These are phyloP conservation scores for Sitta carolinensis DNA, from an alignment of 2,797 vertebrate species.

Conservation along the genomic window DNA sequence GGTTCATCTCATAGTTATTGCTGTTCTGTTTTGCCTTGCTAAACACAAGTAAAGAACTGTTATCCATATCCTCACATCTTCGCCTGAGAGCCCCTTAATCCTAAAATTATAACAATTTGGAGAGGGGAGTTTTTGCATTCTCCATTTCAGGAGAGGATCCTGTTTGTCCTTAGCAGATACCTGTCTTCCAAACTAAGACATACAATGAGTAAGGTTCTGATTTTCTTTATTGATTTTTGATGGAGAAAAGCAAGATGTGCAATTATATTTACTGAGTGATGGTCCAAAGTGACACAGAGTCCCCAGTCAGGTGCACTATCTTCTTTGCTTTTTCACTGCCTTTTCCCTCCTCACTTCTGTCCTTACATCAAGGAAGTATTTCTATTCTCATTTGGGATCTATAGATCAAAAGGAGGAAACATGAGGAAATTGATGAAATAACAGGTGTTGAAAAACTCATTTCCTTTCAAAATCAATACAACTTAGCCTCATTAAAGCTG, in stretches of 20 bases:
- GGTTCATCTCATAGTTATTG: no score
- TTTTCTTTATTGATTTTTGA: background rate
- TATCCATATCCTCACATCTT: no score
- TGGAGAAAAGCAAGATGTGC: background rate
- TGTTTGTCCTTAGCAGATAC: no score
- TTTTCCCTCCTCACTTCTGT: background rate
- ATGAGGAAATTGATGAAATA: background rate
- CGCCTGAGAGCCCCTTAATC: no score
- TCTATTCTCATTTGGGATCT: background rate
- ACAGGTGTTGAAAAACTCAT: rapidly evolving
- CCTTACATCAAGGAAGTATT: background rate
- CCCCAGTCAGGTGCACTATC: background rate
- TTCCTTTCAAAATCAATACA: background rate
- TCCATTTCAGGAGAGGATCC: no score
- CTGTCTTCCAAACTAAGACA: no score
- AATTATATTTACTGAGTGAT: background rate
- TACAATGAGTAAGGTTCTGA: background rate
- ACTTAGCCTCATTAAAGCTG: background rate
- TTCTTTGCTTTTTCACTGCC: background rate
- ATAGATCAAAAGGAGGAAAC: background rate
- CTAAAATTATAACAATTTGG: no score
- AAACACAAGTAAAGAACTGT: no score
- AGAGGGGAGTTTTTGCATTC: no score
- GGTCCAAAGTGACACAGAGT: background rate
- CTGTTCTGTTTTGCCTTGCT: no score